phyloP scores from a whole-genome alignment of 2,888 invertebrate species.

The Epistrophe eligans region DNA sequence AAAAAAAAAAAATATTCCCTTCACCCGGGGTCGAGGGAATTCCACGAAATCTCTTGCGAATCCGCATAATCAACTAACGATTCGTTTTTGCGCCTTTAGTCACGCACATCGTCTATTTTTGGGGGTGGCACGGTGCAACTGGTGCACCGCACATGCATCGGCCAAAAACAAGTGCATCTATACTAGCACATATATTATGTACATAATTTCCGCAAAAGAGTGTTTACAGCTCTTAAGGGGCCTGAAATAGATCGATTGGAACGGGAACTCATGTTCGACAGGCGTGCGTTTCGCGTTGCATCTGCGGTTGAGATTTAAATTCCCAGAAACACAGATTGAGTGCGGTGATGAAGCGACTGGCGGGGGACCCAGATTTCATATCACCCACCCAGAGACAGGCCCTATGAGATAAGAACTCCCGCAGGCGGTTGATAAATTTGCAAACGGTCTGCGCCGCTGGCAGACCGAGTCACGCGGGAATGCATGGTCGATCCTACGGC shows the following conservation, averaged over 20 bases:
- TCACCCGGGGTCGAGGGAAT: slow-evolving; percentile 43
- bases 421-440: slow-evolving; percentile 70
- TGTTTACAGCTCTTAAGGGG: slow-evolving; percentile 50
- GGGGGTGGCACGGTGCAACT: slow-evolving; percentile 56
- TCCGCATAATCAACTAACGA: slow-evolving; percentile 25
- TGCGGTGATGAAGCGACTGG: background rate
- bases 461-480: slow-evolving; percentile 50
- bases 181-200: slow-evolving; percentile 33
- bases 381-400: slow-evolving; percentile 43
- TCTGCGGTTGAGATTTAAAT: slow-evolving; percentile 60
- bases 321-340: slow-evolving; percentile 40
- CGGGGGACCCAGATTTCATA: slow-evolving; percentile 7
- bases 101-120: slow-evolving; percentile 75
- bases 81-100: slow-evolving; percentile 70
- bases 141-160: slow-evolving; percentile 54
- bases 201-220: slow-evolving; percentile 71
- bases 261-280: slow-evolving; percentile 71
- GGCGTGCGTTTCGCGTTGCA: slow-evolving; percentile 63
- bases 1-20: slow-evolving; percentile 2
- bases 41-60: slow-evolving; percentile 61
- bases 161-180: slow-evolving; percentile 52
- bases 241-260: slow-evolving; percentile 72
- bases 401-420: slow-evolving; percentile 61
- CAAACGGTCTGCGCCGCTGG: slow-evolving; percentile 17
- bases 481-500: slow-evolving; percentile 29